A percentile compares a stretch with the other conserved stretches of the same genome.
Conservation (phyloP, 1,140 invertebrate genomes). For the Prorops nasuta region DNA sequence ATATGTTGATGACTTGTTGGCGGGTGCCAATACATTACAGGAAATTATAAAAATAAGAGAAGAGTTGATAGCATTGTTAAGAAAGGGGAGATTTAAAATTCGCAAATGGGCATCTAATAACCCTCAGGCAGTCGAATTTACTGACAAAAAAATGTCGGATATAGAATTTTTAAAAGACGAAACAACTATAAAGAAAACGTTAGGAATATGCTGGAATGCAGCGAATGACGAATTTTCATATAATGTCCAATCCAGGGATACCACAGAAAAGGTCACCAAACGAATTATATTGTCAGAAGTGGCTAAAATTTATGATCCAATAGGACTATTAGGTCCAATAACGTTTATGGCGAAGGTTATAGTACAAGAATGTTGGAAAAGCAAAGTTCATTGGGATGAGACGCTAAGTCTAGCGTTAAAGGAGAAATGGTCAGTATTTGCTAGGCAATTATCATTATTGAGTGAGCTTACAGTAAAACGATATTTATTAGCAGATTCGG, state of each 20-base stretch:
- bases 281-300: slow-evolving; percentile 32
- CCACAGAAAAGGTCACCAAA: slow-evolving; percentile 25
- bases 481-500: not conserved
- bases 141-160: not conserved
- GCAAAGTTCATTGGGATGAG: slow-evolving; percentile 19
- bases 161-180: slow-evolving; percentile 3
- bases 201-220: slow-evolving; percentile 35
- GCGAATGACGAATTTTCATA: slow-evolving; percentile 13
- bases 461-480: slow-evolving; percentile 6
- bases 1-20: slow-evolving; percentile 42
- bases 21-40: slow-evolving; percentile 12
- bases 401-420: slow-evolving; percentile 5
- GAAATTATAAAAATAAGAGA: slow-evolving; percentile 14
- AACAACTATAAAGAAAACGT: slow-evolving; percentile 13
- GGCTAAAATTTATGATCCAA: slow-evolving; percentile 37
- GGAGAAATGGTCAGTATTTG: slow-evolving; percentile 15
- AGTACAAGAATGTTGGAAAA: slow-evolving; percentile 22
- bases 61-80: slow-evolving; percentile 19
- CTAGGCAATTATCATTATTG: slow-evolving; percentile 1
- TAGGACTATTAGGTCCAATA: slow-evolving; percentile 39
- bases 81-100: slow-evolving; percentile 15
- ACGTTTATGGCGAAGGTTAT: slow-evolving; percentile 23
- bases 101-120: slow-evolving; percentile 30
- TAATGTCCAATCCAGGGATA: not conserved
- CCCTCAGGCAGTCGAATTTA: slow-evolving; percentile 16